These are phyloP conservation scores for Notoglanidium macrostoma DNA, from an alignment of 2,797 vertebrate genomes.

Conservation along the genomic window DNA sequence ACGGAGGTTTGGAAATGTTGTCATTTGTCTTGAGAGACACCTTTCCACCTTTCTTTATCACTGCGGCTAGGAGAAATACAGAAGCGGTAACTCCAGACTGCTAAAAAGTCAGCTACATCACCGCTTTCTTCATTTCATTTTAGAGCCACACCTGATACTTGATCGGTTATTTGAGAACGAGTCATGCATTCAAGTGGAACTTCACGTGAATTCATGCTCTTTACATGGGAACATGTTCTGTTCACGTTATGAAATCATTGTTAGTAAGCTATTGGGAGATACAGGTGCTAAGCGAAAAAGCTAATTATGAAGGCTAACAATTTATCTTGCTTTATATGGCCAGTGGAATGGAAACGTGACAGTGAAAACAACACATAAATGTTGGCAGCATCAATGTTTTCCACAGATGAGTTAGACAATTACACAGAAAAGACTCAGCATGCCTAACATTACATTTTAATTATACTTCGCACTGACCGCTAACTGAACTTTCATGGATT, in stretches of 20 bases:
- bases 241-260: neutral
- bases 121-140: neutral
- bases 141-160: neutral
- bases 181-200: neutral
- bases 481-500: neutral
- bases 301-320: neutral
- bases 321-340: neutral
- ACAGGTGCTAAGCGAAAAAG: neutral
- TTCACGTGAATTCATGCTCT: neutral
- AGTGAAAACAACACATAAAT: neutral
- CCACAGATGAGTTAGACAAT: neutral
- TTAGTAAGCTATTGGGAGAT: neutral
- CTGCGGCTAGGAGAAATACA: neutral
- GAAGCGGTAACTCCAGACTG: too few species aligned
- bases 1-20: neutral
- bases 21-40: slow-evolving; percentile 11
- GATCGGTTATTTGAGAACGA: neutral
- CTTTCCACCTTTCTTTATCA: neutral
- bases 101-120: neutral
- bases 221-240: neutral
- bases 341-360: neutral
- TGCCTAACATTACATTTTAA: neutral
- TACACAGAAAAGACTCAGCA: neutral
- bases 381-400: neutral
- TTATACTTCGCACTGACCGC: neutral